These are phyloP conservation scores for Macrosiphum euphorbiae DNA, from an alignment of 2,888 invertebrate species.

Conservation along the genomic window DNA sequence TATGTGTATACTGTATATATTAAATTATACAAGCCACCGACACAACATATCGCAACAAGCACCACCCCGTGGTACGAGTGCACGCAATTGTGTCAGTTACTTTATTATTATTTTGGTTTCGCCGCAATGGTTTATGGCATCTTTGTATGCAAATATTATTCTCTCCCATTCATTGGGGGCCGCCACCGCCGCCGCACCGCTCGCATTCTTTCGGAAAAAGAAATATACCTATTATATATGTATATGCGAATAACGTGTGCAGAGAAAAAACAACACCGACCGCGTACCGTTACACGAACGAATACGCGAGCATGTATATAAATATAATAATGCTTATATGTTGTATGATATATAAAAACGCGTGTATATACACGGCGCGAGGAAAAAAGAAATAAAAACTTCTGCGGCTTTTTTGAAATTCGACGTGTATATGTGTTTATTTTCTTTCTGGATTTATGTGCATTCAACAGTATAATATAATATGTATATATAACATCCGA, in stretches of 20 bases:
- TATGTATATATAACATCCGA: not conserved
- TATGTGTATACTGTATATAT: not conserved
- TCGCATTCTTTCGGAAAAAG: conserved; percentile 60
- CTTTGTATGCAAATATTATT: conserved; percentile 64
- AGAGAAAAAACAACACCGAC: conserved; percentile 32
- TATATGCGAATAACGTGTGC: conserved; percentile 4
- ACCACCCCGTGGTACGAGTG: not conserved
- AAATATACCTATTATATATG: conserved; percentile 5
- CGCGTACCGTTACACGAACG: conserved; percentile 54
- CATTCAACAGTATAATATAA: conserved; percentile 4
- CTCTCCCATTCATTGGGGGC: conserved; percentile 51
- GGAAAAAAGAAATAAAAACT: conserved; percentile 44
- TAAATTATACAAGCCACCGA: not conserved
- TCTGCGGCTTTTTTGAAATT: conserved; percentile 43
- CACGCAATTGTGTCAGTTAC: conserved; percentile 38
- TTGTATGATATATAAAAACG: not conserved
- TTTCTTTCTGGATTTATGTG: conserved; percentile 54
- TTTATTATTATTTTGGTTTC: conserved; percentile 50
- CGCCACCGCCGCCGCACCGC: conserved; percentile 33
- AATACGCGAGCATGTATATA: not conserved
- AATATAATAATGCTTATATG: conserved; percentile 3
- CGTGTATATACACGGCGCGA: not conserved
- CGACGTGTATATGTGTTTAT: conserved; percentile 45
- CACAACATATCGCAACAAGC: conserved; percentile 13
- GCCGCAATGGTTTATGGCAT: conserved; percentile 62